Evolutionary conservation across 1,140 invertebrate genomes (phyloP), one percentile per base, ranked within the genome.

Genomic region (Leptinotarsa lineolata): DNA sequence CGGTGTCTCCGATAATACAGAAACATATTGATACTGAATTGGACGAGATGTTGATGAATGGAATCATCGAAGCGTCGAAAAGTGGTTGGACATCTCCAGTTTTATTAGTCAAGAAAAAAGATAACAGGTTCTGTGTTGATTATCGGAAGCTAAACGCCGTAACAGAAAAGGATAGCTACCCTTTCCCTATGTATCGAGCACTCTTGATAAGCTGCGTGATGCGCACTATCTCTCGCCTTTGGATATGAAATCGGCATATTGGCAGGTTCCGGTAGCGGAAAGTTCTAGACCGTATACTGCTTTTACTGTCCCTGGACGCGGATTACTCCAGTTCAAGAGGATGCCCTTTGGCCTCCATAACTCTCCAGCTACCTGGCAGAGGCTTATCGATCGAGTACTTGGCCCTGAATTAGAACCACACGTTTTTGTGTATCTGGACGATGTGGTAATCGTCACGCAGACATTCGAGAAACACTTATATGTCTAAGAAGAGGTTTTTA

Each of bases 281-380:
- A 30, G 15, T 15, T 24, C 63, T 21, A 39, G 30, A 8, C 4
- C 18, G n/a, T 65, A 24, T 65, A 65, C 85, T 0, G 84, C 81
- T 2, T 86, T 87, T 75, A 75, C 76, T 8, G 59, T 60, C 16
- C 79, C 84, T 1, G 81, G 81, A 18, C 76, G 81, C 63, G 82
- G 81, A 11, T 72, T 83, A 15, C 85, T 76, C 70, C 74, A 83
- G 68, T 84, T 83, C 69, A 60, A 21, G 18, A 12, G 12, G 18
- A 21, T 22, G n/a, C 18, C 6, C 13, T 69, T 18, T 20, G 2
- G 61, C 12, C 44, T 48, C 30, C 18, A 24, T n/a, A n/a, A n/a
- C 5, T 46, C 13, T 6, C 48, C 74, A 8, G 66, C 72, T 4
- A 74, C 73, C 4, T 74, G 65, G 21, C 64, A 70, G 16, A 67